Conservation (phyloP, 2,113 vertebrate genomes). For the Tauraco erythrolophus region DNA sequence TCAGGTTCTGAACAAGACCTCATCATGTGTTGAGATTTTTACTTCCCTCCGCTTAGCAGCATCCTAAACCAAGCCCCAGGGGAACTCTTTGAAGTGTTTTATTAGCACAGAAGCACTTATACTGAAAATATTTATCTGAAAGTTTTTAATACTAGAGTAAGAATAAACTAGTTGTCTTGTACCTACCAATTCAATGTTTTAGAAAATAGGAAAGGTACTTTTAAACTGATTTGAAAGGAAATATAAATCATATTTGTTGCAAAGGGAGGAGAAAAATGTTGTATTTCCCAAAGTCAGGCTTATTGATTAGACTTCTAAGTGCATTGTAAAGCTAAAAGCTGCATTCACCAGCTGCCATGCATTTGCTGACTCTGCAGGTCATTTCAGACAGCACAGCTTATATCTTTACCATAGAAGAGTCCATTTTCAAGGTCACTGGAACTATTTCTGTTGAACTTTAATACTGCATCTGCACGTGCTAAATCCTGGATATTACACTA, state of each 20-base stretch:
- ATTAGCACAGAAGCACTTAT: neutral
- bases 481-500: conserved; percentile 61
- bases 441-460: conserved; percentile 58
- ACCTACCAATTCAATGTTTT: neutral
- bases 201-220: neutral
- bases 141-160: neutral
- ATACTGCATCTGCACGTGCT: conserved; percentile 23
- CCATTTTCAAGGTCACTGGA: conserved; percentile 65
- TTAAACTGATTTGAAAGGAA: conserved; percentile 4
- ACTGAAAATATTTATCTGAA: neutral
- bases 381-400: conserved; percentile 14
- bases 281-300: conserved; percentile 68
- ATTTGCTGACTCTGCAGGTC: conserved; percentile 60
- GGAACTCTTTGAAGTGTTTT: neutral
- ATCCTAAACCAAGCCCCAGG: neutral
- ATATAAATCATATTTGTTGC: conserved; percentile 26
- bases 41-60: neutral
- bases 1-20: neutral
- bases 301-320: conserved; percentile 70
- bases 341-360: conserved; percentile 30
- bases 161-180: neutral
- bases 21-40: neutral
- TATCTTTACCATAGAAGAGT: conserved; percentile 20
- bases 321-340: conserved; percentile 62
- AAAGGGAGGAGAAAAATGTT: conserved; percentile 15